Evolutionary conservation across 2,113 vertebrate genomes (phyloP).

Genomic region (Xenopus laevis): DNA sequence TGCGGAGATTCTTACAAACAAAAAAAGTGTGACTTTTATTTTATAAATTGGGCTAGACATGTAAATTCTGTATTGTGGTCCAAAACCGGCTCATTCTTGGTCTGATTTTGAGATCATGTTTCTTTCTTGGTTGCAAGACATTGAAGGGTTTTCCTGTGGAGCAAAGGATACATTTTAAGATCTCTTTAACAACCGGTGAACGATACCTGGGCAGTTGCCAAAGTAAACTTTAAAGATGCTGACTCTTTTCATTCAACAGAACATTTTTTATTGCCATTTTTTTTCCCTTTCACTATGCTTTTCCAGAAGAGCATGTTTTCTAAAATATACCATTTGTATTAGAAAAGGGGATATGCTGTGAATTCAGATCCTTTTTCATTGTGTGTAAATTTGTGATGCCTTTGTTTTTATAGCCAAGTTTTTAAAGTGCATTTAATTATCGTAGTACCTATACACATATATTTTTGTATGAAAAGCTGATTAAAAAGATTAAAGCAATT

Average conservation of each 20-base stretch:
- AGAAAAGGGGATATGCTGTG: no score
- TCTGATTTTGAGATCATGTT: constrained; percentile 11
- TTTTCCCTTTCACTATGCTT: constrained; percentile 38
- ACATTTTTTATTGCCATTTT: constrained; percentile 54
- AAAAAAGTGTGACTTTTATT: background rate
- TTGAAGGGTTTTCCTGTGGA: constrained; percentile 26
- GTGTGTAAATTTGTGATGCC: no score
- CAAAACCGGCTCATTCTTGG: background rate
- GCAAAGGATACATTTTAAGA: constrained; percentile 25
- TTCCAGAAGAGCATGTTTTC: background rate
- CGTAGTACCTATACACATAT: no score
- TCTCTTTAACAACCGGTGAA: constrained; percentile 26
- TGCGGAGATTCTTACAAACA: no score
- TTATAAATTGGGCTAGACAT: constrained; percentile 7
- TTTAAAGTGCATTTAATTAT: no score
- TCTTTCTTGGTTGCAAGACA: constrained; percentile 21
- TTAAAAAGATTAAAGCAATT: no score
- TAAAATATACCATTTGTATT: background rate
- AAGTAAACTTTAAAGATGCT: constrained; percentile 32
- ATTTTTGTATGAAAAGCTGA: no score
- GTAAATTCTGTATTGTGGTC: constrained; percentile 12
- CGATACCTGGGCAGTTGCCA: constrained; percentile 22
- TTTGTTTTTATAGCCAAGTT: no score
- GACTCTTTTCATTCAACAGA: constrained; percentile 17
- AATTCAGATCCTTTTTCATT: no score